Conservation (phyloP, 2,888 invertebrate genomes). For the Apoda limacodes region DNA sequence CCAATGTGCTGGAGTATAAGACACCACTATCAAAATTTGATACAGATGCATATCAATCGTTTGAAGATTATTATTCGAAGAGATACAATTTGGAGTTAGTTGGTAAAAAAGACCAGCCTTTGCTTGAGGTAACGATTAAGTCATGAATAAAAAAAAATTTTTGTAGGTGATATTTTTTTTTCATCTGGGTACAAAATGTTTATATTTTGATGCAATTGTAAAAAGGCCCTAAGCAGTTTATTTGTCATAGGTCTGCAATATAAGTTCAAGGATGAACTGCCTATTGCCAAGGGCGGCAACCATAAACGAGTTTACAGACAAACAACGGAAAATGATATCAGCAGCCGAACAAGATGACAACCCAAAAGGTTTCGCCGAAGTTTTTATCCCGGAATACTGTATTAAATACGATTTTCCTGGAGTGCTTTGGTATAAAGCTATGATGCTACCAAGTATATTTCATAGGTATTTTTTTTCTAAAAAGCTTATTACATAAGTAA, state of each 20-base stretch:
- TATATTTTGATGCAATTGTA: too few relatives aligned
- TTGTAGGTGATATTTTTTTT: neutral
- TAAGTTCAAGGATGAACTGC: constrained; percentile 56
- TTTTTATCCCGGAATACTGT: constrained; percentile 91
- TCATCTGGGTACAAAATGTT: neutral
- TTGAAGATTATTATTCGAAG: constrained; percentile 78
- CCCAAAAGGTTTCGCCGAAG: constrained; percentile 61
- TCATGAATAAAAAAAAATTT: constrained; percentile 1
- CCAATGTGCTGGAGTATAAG: constrained; percentile 74
- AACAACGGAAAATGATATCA: constrained; percentile 39
- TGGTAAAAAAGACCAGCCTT: constrained; percentile 74
- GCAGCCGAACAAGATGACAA: constrained; percentile 58
- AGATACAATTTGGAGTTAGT: constrained; percentile 78
- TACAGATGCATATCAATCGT: constrained; percentile 69
- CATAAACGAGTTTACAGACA: constrained; percentile 39
- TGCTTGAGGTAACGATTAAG: constrained; percentile 83
- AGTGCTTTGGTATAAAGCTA: constrained; percentile 86
- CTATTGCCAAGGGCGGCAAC: constrained; percentile 51
- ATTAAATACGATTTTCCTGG: constrained; percentile 77
- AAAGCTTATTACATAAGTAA: too few relatives aligned
- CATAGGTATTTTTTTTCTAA: constrained; percentile 75
- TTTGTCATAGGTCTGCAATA: too few relatives aligned
- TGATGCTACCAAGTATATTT: constrained; percentile 85
- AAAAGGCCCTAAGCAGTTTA: too few relatives aligned
- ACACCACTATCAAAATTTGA: constrained; percentile 78